Percentiles rank a stretch among this genome's conserved stretches.
These are phyloP conservation scores for Melipona quadrifasciata DNA, from an alignment of 1,140 invertebrate species.

Conservation along the genomic window DNA sequence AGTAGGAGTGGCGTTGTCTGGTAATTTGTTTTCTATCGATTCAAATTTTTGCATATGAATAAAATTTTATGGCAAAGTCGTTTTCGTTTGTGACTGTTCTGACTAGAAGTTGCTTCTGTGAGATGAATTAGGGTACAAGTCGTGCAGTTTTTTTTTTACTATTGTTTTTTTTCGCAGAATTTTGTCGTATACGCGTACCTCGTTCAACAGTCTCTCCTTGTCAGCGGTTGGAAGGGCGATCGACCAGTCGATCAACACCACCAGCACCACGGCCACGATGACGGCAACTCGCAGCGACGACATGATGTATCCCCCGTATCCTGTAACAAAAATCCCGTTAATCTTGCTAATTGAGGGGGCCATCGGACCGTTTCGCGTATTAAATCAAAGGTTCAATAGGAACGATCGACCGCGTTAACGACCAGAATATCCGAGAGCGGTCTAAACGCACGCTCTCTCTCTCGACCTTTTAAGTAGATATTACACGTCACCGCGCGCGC, in stretches of 20 bases:
- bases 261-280: conserved; percentile 59
- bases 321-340: conserved; percentile 23
- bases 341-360: neutral
- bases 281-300: conserved; percentile 61
- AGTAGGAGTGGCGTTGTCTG: no score
- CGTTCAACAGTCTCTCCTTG: conserved; percentile 72
- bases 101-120: no score
- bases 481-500: no score
- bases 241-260: conserved; percentile 64
- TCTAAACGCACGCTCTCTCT: no score
- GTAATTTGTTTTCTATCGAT: no score
- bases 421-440: neutral
- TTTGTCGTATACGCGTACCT: conserved; percentile 71
- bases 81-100: no score
- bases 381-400: neutral
- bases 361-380: neutral
- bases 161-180: neutral
- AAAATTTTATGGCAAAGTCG: no score
- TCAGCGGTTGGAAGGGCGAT: conserved; percentile 66
- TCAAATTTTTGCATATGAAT: no score
- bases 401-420: neutral
- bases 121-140: no score
- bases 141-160: no score
- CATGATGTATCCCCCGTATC: conserved; percentile 48
- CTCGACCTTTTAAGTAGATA: no score